A percentile compares a stretch with the other conserved stretches of the same genome.
Conservation (phyloP, 1,140 invertebrate species). For the Vollenhovia emeryi region DNA sequence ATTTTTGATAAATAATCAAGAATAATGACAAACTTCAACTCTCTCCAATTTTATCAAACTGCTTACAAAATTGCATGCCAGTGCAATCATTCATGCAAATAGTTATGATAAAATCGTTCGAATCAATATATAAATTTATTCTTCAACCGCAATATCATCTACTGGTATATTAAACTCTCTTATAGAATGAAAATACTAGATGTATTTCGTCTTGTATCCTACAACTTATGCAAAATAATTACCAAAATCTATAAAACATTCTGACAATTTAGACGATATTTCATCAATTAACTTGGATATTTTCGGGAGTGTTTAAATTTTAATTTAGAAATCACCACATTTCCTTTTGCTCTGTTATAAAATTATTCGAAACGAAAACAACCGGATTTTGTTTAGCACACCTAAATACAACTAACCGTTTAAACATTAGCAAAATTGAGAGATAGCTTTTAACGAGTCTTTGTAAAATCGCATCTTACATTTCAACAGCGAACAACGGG, state of each 20-base stretch:
- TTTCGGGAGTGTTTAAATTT: not conserved
- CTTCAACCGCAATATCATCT: not conserved
- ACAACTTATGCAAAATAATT: not conserved
- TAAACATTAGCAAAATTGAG: conserved; percentile 36
- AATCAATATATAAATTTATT: conserved; percentile 5
- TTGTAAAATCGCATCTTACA: conserved; percentile 46
- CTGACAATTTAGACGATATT: not conserved
- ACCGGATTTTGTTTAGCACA: not conserved
- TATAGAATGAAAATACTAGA: not conserved
- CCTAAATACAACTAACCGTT: conserved; percentile 8
- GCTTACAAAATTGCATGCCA: not conserved
- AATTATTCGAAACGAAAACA: conserved; percentile 4
- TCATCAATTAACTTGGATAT: not conserved
- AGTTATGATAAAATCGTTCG: not conserved
- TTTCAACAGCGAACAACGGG: conserved; percentile 50
- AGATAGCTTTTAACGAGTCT: conserved; percentile 52
- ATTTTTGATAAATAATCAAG: conserved; percentile 45
- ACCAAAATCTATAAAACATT: not conserved
- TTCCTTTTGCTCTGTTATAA: not conserved
- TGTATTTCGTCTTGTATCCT: not conserved
- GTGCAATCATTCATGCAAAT: conserved; percentile 7
- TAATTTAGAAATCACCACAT: not conserved
- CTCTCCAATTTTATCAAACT: conserved; percentile 21
- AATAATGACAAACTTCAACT: conserved; percentile 19
- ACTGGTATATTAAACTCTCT: not conserved